phyloP scores from a whole-genome alignment of 2,888 invertebrate species.

The Cataglyphis rosenhaueri region DNA sequence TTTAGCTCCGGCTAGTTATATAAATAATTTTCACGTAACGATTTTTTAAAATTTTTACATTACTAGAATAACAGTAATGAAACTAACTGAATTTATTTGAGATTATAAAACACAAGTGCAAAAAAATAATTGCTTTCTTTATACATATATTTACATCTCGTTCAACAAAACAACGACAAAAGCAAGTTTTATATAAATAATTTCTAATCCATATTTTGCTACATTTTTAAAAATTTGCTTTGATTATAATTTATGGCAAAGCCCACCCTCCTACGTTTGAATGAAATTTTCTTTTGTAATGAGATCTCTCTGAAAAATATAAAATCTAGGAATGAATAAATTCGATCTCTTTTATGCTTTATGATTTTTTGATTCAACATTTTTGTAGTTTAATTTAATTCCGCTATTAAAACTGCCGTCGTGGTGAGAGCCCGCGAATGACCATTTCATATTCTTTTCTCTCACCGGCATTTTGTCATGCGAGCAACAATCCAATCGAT shows the following conservation, averaged over 20 bases:
- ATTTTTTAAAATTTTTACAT: background rate
- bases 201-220: background rate
- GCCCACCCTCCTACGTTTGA: background rate
- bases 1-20: background rate
- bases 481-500: conserved; percentile 49
- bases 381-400: conserved; percentile 46
- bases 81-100: conserved; percentile 1
- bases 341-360: conserved; percentile 18
- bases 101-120: background rate
- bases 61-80: background rate
- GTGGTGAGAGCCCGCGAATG: conserved; percentile 17
- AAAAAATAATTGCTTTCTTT: background rate
- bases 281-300: background rate
- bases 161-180: background rate
- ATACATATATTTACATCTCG: background rate
- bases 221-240: background rate
- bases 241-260: background rate
- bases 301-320: conserved; percentile 1
- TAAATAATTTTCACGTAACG: background rate
- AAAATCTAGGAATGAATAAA: background rate
- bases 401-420: conserved; percentile 17
- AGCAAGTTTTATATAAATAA: background rate
- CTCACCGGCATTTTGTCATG: conserved; percentile 52
- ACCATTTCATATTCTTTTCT: conserved; percentile 41
- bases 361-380: conserved; percentile 31